A percentile compares a stretch with the other conserved stretches of the same genome.
Evolutionary conservation across 2,113 vertebrate species (phyloP).

Genomic region (Apodemus speciosus): DNA sequence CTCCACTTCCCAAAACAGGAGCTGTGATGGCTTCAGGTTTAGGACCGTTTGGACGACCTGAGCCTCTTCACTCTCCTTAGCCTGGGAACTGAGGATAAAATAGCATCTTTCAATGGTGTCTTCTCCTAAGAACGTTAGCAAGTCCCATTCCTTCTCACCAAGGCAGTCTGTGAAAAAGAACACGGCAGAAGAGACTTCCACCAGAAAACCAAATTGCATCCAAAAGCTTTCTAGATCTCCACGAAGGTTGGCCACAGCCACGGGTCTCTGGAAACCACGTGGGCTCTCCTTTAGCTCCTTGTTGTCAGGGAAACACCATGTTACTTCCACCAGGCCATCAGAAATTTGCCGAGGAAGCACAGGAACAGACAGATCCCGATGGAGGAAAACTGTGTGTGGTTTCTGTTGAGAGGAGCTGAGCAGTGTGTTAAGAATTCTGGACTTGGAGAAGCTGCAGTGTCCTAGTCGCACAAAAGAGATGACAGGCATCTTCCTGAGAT

Average conservation of each 20-base stretch:
- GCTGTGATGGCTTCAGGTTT: conserved; percentile 72
- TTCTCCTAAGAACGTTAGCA: conserved; percentile 81
- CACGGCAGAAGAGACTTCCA: conserved; percentile 85
- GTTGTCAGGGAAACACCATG: conserved; percentile 85
- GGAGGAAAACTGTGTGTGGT: conserved; percentile 83
- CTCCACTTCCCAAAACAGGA: conserved; percentile 73
- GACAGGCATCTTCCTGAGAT: conserved; percentile 83
- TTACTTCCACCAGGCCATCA: conserved; percentile 87
- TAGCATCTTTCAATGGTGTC: conserved; percentile 65
- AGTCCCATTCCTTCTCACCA: conserved; percentile 78
- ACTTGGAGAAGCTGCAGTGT: conserved; percentile 86
- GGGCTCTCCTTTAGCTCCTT: conserved; percentile 20
- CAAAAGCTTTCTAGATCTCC: conserved; percentile 82
- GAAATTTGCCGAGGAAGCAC: conserved; percentile 83
- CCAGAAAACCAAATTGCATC: conserved; percentile 83
- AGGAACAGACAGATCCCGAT: conserved; percentile 80
- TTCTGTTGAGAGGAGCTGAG: conserved; percentile 82
- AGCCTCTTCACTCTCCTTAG: conserved; percentile 52
- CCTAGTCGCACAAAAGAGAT: conserved; percentile 88
- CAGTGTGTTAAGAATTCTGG: conserved; percentile 84
- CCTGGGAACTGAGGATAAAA: conserved; percentile 68
- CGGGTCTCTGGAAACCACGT: conserved; percentile 80
- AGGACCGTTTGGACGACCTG: conserved; percentile 59
- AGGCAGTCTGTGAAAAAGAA: conserved; percentile 86
- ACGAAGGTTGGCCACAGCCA: conserved; percentile 84